Conservation (phyloP, 2,113 vertebrate species). For the Cottus gobio region DNA sequence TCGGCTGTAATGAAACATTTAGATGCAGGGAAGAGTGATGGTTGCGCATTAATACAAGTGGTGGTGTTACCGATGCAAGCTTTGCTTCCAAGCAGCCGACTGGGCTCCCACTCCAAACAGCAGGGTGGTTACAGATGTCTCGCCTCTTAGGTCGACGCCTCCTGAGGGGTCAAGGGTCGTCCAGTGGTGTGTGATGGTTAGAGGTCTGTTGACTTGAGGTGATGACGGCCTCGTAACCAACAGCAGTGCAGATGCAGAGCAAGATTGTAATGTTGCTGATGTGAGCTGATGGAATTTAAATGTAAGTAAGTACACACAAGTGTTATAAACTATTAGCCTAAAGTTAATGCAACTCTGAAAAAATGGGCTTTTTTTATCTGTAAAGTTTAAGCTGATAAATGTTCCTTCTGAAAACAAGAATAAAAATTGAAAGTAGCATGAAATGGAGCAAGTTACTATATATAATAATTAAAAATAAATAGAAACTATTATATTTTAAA, state of each 20-base stretch:
- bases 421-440: not conserved
- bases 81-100: constrained; percentile 38
- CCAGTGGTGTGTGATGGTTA: constrained; percentile 19
- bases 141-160: constrained; percentile 35
- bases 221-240: constrained; percentile 4
- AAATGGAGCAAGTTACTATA: not conserved
- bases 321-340: not conserved
- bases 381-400: no score
- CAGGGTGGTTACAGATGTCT: constrained; percentile 38
- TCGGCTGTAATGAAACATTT: constrained; percentile 84
- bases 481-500: constrained; percentile 47
- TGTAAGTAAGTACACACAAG: not conserved
- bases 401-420: not conserved
- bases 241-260: not conserved
- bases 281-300: not conserved
- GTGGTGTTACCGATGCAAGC: constrained; percentile 54
- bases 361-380: no score
- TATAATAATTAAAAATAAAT: constrained; percentile 24
- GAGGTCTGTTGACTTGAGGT: constrained; percentile 35
- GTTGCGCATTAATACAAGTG: constrained; percentile 77
- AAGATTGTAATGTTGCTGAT: not conserved
- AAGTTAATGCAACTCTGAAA: no score
- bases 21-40: constrained; percentile 79
- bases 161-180: constrained; percentile 48
- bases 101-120: constrained; percentile 32